Percentiles rank a stretch among this genome's conserved stretches.
These are phyloP conservation scores for Leguminivora glycinivorella DNA, from an alignment of 1,140 invertebrate species.

Conservation along the genomic window DNA sequence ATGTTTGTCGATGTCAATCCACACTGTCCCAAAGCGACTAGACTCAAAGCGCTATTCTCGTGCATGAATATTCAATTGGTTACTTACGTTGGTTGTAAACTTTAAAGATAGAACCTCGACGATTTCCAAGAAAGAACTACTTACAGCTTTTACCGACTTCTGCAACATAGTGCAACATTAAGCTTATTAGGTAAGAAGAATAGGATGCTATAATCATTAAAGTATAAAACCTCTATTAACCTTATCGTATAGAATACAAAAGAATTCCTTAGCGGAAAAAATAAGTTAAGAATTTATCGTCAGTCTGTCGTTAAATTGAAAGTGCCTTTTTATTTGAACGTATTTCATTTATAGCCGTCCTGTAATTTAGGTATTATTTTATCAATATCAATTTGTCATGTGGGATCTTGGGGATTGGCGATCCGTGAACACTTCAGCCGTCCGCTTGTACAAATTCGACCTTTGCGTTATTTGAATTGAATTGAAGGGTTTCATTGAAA, in stretches of 20 bases:
- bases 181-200: not conserved
- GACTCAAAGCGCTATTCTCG: not conserved
- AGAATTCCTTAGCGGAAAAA: slow-evolving; percentile 17
- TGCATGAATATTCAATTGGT: slow-evolving; percentile 15
- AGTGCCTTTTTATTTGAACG: slow-evolving; percentile 15
- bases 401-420: slow-evolving; percentile 50
- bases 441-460: slow-evolving; percentile 57
- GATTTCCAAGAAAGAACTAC: not conserved
- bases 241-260: slow-evolving; percentile 1
- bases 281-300: slow-evolving; percentile 14
- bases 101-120: not conserved
- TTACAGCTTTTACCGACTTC: not conserved
- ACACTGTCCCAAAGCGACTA: not conserved
- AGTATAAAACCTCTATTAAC: not conserved
- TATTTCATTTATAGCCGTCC: slow-evolving; percentile 8
- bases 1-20: slow-evolving; percentile 12
- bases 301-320: slow-evolving; percentile 23
- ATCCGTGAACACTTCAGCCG: slow-evolving; percentile 53
- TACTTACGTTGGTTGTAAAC: not conserved
- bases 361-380: slow-evolving; percentile 20
- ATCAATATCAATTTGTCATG: slow-evolving; percentile 47
- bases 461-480: slow-evolving; percentile 60
- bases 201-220: not conserved
- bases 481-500: slow-evolving; percentile 66
- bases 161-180: not conserved